Base-by-base conservation (phyloP, 2,888 invertebrate species). In the Byasa hedistus region DNA sequence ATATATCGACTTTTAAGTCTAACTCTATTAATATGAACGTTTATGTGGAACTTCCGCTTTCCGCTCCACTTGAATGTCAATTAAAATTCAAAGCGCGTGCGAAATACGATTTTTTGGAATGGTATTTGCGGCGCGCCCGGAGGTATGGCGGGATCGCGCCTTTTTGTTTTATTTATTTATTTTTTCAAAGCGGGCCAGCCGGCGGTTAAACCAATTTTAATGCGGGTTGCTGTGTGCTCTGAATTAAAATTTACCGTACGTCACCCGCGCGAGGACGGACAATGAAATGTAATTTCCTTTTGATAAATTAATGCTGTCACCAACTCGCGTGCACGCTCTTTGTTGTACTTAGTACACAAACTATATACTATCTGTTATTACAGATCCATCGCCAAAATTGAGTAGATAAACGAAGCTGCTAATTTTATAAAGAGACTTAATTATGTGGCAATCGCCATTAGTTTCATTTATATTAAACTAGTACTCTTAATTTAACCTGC, bases 71-170 rank as follows among this genome's bases (percentile, higher is more conserved):
- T 87, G 87, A 89, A 86, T 86, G 89, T 90, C 92, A 90, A 92
- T 92, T 92, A 92, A 91, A 91, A 92, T 92, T 92, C 92, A 92
- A 90, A 89, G 86, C 89, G 86, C 92, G 92, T 91, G 86, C 90
- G 90, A 88, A 91, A 91, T 90, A 89, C 91, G 91, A 91, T 91
- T 91, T 91, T 91, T 91, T 91, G 87, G 86, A 81, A 81, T 83
- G 92, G 92, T 90, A 92, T 91, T 89, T 89, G 90, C 84, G 90
- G 90, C 85, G 86, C 79, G 86, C 85, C 81, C 81, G 82, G 85
- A 85, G 90, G 87, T 89, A 89, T 89, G 87, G 88, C 88, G 84
- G 84, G 89, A 87, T 86, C 86, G 87, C 86, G 87, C 85, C 87
- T 87, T 87, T 89, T 89, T 88, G 86, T 89, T 88, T 90, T 89